Conservation (phyloP, 2,113 vertebrate genomes). For the Gallinago jamesoni region DNA sequence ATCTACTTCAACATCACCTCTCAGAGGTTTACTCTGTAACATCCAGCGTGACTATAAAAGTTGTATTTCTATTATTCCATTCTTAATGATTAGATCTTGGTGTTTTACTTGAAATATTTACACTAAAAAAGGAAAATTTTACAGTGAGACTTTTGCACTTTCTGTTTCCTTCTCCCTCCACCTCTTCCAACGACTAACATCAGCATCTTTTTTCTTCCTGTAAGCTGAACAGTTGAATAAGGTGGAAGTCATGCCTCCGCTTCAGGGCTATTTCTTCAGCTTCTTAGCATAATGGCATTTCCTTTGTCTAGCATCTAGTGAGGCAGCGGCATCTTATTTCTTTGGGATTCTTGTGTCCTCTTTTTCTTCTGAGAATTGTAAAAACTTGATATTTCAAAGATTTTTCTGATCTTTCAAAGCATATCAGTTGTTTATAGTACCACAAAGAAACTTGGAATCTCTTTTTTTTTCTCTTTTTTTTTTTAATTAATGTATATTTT, state of each 20-base stretch:
- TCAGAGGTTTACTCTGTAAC: neutral
- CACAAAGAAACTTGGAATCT: neutral
- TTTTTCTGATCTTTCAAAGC: slow-evolving; percentile 8
- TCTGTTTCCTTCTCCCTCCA: neutral
- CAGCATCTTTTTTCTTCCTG: neutral
- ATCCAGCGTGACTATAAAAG: neutral
- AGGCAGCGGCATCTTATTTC: neutral
- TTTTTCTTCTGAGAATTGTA: neutral
- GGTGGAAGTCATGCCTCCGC: neutral
- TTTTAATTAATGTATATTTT: neutral
- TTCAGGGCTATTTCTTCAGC: slow-evolving; percentile 1
- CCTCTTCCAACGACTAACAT: neutral
- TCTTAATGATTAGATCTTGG: neutral
- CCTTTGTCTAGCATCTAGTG: neutral
- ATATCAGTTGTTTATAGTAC: neutral
- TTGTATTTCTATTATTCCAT: neutral
- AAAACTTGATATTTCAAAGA: neutral
- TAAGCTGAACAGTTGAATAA: neutral
- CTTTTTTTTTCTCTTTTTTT: neutral
- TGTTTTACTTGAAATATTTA: neutral
- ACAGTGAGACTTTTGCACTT: neutral
- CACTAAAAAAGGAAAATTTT: neutral
- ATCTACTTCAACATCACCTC: neutral
- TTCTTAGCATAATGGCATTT: neutral
- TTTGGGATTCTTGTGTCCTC: neutral